phyloP scores from a whole-genome alignment of 2,888 invertebrate species.

The Dendrolimus houi region DNA sequence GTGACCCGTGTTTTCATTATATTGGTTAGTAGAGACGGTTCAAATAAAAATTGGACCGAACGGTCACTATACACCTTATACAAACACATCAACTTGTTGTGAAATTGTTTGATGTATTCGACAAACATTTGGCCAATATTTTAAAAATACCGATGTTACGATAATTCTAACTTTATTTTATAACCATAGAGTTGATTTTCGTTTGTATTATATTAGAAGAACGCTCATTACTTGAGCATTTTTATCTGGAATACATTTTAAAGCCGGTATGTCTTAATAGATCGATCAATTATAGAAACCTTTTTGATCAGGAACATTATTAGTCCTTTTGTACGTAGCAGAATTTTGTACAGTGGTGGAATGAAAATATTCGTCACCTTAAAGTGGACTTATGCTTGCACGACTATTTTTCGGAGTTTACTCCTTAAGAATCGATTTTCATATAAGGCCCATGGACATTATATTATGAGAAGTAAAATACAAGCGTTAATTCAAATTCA shows the following conservation, averaged over 20 bases:
- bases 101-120: constrained; percentile 40
- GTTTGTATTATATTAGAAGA: constrained; percentile 2
- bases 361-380: too few relatives aligned
- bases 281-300: neutral
- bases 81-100: constrained; percentile 35
- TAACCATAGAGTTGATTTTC: neutral
- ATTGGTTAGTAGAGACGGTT: constrained; percentile 9
- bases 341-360: too few relatives aligned
- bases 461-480: too few relatives aligned
- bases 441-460: too few relatives aligned
- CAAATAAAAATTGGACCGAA: constrained; percentile 20
- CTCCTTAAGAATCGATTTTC: too few relatives aligned
- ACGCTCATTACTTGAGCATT: constrained; percentile 5
- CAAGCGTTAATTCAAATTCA: too few relatives aligned
- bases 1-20: neutral
- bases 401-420: too few relatives aligned
- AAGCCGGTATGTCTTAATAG: constrained; percentile 5
- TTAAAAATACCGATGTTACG: constrained; percentile 1
- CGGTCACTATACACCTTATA: constrained; percentile 40
- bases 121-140: constrained; percentile 22
- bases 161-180: neutral
- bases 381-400: too few relatives aligned
- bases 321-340: too few relatives aligned
- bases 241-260: constrained; percentile 3
- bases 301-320: too few relatives aligned